A percentile compares a stretch with the other conserved stretches of the same genome.
Conservation (phyloP, 92 coral and sea anemone genomes). For the Diadumene lineata region DNA sequence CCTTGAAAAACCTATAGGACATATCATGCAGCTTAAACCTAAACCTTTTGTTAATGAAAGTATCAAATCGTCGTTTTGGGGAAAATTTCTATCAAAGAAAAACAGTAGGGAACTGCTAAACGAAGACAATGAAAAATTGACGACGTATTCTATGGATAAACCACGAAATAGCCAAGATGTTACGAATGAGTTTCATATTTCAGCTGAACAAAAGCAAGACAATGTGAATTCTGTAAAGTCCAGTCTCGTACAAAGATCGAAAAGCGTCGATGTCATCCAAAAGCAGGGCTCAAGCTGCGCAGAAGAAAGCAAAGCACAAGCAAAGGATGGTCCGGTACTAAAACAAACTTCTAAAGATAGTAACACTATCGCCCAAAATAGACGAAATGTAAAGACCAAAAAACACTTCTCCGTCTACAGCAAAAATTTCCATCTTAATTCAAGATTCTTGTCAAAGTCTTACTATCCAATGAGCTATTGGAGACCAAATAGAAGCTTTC, state of each 20-base stretch:
- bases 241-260: neutral
- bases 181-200: neutral
- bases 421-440: conserved; percentile 45
- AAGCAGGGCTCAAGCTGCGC: neutral
- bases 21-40: conserved; percentile 21
- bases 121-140: neutral
- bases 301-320: neutral
- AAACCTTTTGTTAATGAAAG: conserved; percentile 1
- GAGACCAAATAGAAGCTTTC: conserved; percentile 51
- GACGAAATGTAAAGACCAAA: conserved; percentile 7
- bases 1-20: conserved; percentile 18
- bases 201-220: neutral
- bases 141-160: neutral
- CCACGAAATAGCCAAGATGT: neutral
- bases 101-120: neutral
- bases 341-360: conserved; percentile 5
- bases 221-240: neutral
- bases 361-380: conserved; percentile 15
- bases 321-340: neutral
- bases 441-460: conserved; percentile 46
- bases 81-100: conserved; percentile 11
- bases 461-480: conserved; percentile 43
- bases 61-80: conserved; percentile 16
- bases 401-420: conserved; percentile 47
- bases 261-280: conserved; percentile 16